phyloP scores from a whole-genome alignment of 2,888 invertebrate species.

The Schrankia costaestrigalis region DNA sequence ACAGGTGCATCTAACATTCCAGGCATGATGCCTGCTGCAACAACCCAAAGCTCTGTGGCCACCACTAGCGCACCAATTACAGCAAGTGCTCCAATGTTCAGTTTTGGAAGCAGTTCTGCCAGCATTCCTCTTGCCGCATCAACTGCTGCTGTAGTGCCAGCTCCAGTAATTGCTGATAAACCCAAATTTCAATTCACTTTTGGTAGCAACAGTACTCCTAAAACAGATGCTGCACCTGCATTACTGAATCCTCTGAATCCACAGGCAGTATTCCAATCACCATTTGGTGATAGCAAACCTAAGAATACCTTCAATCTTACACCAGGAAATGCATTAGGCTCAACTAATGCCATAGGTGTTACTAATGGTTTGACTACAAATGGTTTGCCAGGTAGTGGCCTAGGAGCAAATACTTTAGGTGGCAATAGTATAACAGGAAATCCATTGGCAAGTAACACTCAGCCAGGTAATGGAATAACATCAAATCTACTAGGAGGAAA shows the following conservation, averaged over 20 bases:
- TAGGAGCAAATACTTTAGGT: constrained; percentile 1
- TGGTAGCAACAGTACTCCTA: constrained; percentile 30
- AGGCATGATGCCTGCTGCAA: constrained; percentile 34
- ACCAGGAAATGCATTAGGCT: constrained; percentile 18
- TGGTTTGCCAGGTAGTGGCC: constrained; percentile 4
- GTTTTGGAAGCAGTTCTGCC: constrained; percentile 41
- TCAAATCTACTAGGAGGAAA: constrained; percentile 5
- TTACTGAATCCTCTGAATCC: constrained; percentile 6
- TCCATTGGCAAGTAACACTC: constrained; percentile 9
- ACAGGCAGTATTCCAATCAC: constrained; percentile 17
- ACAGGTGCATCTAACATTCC: constrained; percentile 25
- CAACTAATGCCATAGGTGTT: constrained; percentile 17
- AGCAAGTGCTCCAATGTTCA: constrained; percentile 46
- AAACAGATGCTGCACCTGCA: constrained; percentile 26
- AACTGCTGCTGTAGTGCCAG: neutral
- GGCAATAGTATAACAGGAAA: constrained; percentile 18
- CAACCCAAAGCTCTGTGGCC: constrained; percentile 22
- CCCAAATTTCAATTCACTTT: constrained; percentile 59
- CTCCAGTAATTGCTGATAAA: constrained; percentile 33
- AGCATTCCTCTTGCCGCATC: constrained; percentile 6
- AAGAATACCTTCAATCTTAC: constrained; percentile 19
- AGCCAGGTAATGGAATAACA: constrained; percentile 5
- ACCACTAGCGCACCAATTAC: neutral
- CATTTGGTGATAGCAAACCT: constrained; percentile 17
- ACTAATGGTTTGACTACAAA: constrained; percentile 19